Evolutionary conservation across 2,888 invertebrate species (phyloP).

Genomic region (Drosophila ezoana): DNA sequence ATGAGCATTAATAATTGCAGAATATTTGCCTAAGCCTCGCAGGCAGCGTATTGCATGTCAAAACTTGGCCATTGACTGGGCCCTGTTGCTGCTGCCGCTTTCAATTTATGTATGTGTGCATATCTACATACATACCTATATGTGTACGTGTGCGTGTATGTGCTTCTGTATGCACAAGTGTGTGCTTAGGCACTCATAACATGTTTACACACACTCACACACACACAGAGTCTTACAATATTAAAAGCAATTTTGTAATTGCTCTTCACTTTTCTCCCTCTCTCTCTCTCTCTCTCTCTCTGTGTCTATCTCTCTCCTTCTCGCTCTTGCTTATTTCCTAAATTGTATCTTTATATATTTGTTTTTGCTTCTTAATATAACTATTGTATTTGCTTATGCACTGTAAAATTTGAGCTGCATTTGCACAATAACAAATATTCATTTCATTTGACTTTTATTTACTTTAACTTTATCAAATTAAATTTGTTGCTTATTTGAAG

Average conservation of each 20-base stretch:
- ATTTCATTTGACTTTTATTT: constrained; percentile 19
- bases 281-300: no score
- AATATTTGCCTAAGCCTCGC: constrained; percentile 30
- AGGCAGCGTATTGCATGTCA: constrained; percentile 38
- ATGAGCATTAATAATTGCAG: constrained; percentile 19
- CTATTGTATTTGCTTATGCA: constrained; percentile 15
- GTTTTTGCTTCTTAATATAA: constrained; percentile 3
- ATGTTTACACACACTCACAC: constrained; percentile 10
- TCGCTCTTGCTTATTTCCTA: constrained; percentile 5
- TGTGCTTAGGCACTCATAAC: constrained; percentile 21
- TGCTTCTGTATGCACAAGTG: not conserved
- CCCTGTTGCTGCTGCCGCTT: constrained; percentile 9
- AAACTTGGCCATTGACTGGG: constrained; percentile 38
- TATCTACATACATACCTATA: constrained; percentile 6
- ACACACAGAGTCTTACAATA: not conserved
- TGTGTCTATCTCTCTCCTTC: no score
- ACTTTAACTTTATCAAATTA: constrained; percentile 16
- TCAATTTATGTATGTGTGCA: not conserved
- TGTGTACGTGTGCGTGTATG: no score
- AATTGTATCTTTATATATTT: constrained; percentile 9
- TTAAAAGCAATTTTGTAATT: constrained; percentile 46
- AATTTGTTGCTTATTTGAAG: not conserved
- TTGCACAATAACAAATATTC: constrained; percentile 10
- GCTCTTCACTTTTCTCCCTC: constrained; percentile 7
- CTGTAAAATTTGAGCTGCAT: constrained; percentile 6